Evolutionary conservation across 2,888 invertebrate genomes (phyloP).

Genomic region (Andrena bicolor): DNA sequence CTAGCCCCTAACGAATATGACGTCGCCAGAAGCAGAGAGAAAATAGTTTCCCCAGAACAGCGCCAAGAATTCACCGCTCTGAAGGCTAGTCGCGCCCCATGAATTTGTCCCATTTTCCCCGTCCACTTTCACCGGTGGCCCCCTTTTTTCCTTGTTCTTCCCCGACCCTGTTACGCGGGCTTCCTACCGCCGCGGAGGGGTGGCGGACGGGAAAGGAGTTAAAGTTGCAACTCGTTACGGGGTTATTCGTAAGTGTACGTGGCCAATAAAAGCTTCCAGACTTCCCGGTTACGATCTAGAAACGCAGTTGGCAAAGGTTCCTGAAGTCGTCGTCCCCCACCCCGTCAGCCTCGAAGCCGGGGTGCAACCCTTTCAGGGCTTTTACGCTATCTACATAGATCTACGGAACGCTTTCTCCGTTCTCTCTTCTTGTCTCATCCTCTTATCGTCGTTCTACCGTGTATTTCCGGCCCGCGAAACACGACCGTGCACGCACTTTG

Average conservation of each 20-base stretch:
- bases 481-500: conserved; percentile 44
- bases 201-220: not conserved
- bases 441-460: conserved; percentile 33
- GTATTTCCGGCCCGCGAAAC: conserved; percentile 48
- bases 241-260: conserved; percentile 54
- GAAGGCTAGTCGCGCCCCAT: conserved; percentile 18
- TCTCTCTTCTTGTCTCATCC: conserved; percentile 26
- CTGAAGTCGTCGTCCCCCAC: conserved; percentile 1
- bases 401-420: conserved; percentile 6
- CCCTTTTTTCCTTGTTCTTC: not conserved
- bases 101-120: conserved; percentile 18
- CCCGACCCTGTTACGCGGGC: conserved; percentile 8
- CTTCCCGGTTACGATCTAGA: conserved; percentile 36
- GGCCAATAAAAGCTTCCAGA: conserved; percentile 57
- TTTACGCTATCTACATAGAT: conserved; percentile 49
- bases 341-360: not conserved
- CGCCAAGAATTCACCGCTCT: conserved; percentile 23
- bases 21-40: not conserved
- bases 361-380: conserved; percentile 50
- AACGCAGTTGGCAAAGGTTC: conserved; percentile 54
- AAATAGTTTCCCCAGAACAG: conserved; percentile 23
- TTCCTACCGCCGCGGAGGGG: conserved; percentile 6
- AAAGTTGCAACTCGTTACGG: conserved; percentile 54
- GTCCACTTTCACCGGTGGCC: not conserved
- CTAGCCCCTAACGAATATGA: conserved; percentile 12